Evolutionary conservation across 2,797 vertebrate species (phyloP).

Genomic region (Eulemur coronatus): DNA sequence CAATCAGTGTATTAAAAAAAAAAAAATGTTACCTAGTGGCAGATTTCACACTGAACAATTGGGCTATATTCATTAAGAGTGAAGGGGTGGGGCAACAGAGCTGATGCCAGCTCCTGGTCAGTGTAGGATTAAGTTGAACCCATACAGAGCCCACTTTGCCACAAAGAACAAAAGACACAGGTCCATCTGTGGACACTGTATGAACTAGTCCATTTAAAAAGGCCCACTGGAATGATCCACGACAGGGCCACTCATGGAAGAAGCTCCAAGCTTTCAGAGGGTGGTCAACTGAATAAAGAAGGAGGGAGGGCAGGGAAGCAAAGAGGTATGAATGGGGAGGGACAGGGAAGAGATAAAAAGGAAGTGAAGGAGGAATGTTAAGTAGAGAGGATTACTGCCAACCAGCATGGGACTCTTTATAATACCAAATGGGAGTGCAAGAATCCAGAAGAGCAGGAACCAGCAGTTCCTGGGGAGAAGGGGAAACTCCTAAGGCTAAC

Average conservation of each 20-base stretch:
- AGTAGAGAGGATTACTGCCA: slow-evolving; percentile 54
- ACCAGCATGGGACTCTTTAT: slow-evolving; percentile 29
- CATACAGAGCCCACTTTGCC: slow-evolving; percentile 70
- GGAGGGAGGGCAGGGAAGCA: slow-evolving; percentile 34
- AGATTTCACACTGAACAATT: slow-evolving; percentile 74
- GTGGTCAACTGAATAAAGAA: slow-evolving; percentile 64
- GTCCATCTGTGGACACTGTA: slow-evolving; percentile 58
- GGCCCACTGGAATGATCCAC: slow-evolving; percentile 52
- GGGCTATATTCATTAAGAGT: slow-evolving; percentile 62
- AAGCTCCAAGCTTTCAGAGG: slow-evolving; percentile 78
- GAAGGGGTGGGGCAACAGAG: slow-evolving; percentile 66
- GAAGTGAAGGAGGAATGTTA: slow-evolving; percentile 59
- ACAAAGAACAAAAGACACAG: slow-evolving; percentile 64
- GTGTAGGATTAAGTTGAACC: slow-evolving; percentile 54
- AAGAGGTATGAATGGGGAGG: slow-evolving; percentile 59
- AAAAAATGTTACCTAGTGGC: slow-evolving; percentile 77
- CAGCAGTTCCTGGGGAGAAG: slow-evolving; percentile 54
- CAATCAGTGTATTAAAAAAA: slow-evolving; percentile 71
- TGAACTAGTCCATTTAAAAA: slow-evolving; percentile 71
- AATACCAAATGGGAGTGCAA: slow-evolving; percentile 38
- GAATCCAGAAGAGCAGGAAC: slow-evolving; percentile 68
- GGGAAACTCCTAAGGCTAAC: slow-evolving; percentile 53
- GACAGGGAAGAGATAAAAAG: slow-evolving; percentile 2
- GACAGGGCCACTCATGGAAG: slow-evolving; percentile 69
- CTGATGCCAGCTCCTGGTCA: slow-evolving; percentile 77